Evolutionary conservation across 1,140 invertebrate genomes (phyloP), one percentile per base, ranked within the genome.

Genomic region (Euura lappo): DNA sequence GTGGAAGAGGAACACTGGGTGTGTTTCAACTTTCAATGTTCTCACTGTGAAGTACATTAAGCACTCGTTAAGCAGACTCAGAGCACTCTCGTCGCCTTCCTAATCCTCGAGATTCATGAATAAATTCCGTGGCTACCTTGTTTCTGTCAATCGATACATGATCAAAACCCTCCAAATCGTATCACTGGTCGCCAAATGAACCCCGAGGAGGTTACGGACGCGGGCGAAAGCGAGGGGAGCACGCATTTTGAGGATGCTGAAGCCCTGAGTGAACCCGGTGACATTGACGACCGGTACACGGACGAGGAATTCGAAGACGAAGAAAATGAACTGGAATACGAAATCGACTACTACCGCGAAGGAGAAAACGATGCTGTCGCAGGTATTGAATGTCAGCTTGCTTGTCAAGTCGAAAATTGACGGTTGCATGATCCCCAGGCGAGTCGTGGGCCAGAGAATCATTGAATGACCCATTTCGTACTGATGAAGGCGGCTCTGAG

Each of bases 21-120:
- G 51, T 60, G 51, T 60, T 60, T 60, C 51, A 60, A 60, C 51
- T 60, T 60, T 60, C 51, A 60, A 60, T 60, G 51, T 4, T 60
- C 51, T 60, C 51, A 28, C 28, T 28, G 28, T 28, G 28, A 28
- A 28, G 28, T 28, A 28, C 28, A 28, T 28, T 28, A 28, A 28
- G 28, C 28, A 28, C 28, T 28, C 28, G 28, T 28, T 28, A 28
- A 28, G 28, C 28, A 28, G 28, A 28, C 28, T 28, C 28, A 1
- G 28, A 28, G 28, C 28, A 28, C 28, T 28, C 28, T 28, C 28
- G 28, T 1, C 28, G 28, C 28, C 28, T 28, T 1, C 28, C 28
- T 28, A 28, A 1, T 28, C 28, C 28, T 28, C 28, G 28, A 28
- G 28, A 28, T 28, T 28, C 28, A 28, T 28, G 28, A 28, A 28